phyloP scores from a whole-genome alignment of 1,140 invertebrate species.

The Zaprionus ghesquierei region DNA sequence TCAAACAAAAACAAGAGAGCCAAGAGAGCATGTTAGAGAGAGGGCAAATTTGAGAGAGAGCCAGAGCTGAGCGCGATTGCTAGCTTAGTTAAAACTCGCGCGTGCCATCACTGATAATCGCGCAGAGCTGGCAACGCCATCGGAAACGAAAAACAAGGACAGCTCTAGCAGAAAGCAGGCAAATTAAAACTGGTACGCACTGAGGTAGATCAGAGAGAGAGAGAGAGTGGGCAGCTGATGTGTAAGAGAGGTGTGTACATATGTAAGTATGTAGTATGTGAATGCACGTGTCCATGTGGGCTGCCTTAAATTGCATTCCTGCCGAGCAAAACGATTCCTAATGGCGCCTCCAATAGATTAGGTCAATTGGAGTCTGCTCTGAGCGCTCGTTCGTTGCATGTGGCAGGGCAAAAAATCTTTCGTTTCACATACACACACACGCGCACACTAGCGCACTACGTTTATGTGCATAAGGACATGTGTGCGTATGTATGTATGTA shows the following conservation, averaged over 20 bases:
- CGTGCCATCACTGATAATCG: neutral
- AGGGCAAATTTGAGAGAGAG: too few relatives aligned
- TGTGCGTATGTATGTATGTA: constrained; percentile 9
- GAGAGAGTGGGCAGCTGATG: neutral
- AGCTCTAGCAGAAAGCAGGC: neutral
- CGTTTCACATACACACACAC: constrained; percentile 6
- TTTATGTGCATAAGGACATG: neutral
- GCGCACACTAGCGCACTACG: neutral
- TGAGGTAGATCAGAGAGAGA: neutral
- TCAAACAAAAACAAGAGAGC: neutral
- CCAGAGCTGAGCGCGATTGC: neutral
- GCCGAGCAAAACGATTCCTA: constrained; percentile 73
- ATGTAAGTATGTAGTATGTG: constrained; percentile 10
- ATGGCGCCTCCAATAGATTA: constrained; percentile 61
- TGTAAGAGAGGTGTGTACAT: neutral
- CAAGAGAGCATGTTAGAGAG: too few relatives aligned
- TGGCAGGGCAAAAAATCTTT: constrained; percentile 24
- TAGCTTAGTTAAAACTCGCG: neutral
- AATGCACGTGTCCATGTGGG: neutral
- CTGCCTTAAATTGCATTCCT: constrained; percentile 65
- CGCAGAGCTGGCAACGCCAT: neutral
- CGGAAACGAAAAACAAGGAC: neutral
- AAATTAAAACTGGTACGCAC: neutral
- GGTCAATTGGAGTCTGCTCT: constrained; percentile 46
- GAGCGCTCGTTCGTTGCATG: constrained; percentile 26